Evolutionary conservation across 2,797 vertebrate genomes (phyloP).

Genomic region (Epinephelus coioides): DNA sequence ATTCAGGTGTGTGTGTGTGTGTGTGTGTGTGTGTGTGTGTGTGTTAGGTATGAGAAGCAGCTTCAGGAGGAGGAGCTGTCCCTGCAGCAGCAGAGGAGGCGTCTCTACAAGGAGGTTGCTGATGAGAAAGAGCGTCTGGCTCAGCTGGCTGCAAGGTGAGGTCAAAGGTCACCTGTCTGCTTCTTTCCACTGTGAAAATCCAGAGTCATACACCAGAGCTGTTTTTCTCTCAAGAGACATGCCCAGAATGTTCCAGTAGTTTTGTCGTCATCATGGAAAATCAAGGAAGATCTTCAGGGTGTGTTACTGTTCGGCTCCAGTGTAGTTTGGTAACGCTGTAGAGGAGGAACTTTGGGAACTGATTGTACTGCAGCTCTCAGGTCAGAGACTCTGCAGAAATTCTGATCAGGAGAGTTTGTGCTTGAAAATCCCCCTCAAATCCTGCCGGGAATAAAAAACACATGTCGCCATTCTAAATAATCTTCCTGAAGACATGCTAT

Average conservation of each 20-base stretch:
- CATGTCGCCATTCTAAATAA: no score
- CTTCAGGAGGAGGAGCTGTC: conserved; percentile 92
- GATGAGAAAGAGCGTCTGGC: conserved; percentile 93
- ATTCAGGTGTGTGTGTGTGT: neutral
- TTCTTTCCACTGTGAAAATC: neutral
- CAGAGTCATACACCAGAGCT: neutral
- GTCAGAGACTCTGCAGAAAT: no score
- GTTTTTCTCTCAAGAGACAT: neutral
- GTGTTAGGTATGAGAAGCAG: conserved; percentile 92
- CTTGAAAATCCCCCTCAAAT: no score
- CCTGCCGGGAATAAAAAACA: no score
- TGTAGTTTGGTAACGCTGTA: no score
- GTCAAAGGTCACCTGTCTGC: conserved; percentile 35
- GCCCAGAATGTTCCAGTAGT: neutral
- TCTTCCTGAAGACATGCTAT: no score
- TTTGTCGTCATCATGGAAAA: neutral
- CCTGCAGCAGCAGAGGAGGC: conserved; percentile 91
- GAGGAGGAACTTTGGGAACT: no score
- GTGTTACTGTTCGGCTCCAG: no score
- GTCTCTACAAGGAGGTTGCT: conserved; percentile 91
- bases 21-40: neutral
- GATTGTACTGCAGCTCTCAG: no score
- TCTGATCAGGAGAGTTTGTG: no score
- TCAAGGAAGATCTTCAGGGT: no score
- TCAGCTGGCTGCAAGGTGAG: conserved; percentile 91